phyloP scores from a whole-genome alignment of 2,113 vertebrate species.

The Gavialis gangeticus region DNA sequence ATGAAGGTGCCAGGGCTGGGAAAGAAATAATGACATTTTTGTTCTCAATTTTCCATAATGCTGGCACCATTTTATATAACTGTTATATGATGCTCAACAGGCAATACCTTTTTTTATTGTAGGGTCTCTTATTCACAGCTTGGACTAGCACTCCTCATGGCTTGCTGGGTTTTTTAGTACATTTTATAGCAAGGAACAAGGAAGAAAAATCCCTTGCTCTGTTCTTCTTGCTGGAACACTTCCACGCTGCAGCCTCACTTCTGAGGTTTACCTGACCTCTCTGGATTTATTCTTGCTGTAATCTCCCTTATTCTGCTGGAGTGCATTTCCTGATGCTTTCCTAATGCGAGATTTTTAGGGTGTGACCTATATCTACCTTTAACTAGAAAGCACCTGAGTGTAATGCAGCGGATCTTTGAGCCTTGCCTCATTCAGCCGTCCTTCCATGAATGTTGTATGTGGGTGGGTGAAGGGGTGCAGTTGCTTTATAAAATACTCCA shows the following conservation, averaged over 20 bases:
- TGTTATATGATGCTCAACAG: background rate
- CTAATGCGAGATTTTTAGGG: background rate
- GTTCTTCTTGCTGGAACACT: slow-evolving; percentile 17
- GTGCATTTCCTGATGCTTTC: background rate
- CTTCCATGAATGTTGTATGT: background rate
- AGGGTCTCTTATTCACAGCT: slow-evolving; percentile 29
- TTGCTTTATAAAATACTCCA: background rate
- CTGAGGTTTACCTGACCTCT: background rate
- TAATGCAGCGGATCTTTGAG: background rate
- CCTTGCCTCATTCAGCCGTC: background rate
- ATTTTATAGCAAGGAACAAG: slow-evolving; percentile 30
- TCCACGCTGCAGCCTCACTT: slow-evolving; percentile 7
- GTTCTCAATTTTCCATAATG: background rate
- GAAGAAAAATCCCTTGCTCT: background rate
- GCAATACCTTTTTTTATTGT: background rate
- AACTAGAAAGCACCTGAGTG: background rate
- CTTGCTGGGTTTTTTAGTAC: slow-evolving; percentile 11
- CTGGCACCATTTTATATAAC: slow-evolving; percentile 26
- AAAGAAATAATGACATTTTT: slow-evolving; percentile 19
- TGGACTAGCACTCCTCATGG: slow-evolving; percentile 33
- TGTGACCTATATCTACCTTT: background rate
- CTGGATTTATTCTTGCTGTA: background rate
- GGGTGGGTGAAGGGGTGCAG: background rate
- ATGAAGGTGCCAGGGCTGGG: slow-evolving; percentile 52
- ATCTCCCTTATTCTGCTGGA: slow-evolving; percentile 14